Evolutionary conservation across 2,888 invertebrate genomes (phyloP), one percentile per base, ranked within the genome.

Genomic region (Spodoptera exigua): DNA sequence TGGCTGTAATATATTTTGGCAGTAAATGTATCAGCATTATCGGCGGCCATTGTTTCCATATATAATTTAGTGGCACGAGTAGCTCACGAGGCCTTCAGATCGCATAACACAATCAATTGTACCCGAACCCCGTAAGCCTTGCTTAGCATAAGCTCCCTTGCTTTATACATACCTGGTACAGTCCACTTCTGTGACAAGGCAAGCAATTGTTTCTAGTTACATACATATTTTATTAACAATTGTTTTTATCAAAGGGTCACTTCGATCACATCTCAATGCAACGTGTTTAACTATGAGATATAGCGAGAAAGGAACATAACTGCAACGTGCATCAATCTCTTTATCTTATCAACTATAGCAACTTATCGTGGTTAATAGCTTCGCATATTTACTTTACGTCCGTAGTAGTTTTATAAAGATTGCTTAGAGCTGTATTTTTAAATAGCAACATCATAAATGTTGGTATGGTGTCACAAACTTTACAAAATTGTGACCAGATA

Each of bases 11-110:
- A 69, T 61, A 58, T 60, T 76, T 69, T 63, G 61, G 53, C 66
- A 45, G 58, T 76, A 75, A 75, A 75, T 76, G 74, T 70, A 67
- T 75, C 75, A 70, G 48, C 65, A 59, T 65, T 62, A 74, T 67
- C 64, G 76, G 17, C 18, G 3, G 39, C 67, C 64, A 73, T 75
- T 75, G 74, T 76, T 75, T 73, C 73, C 56, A 61, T 60, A 58
- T 52, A 70, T 63, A 58, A 58, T 68, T 68, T 54, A 68, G 46
- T 46, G 57, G 21, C 41, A 57, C 65, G 41, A 46, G 49, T 57
- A 21, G 65, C 53, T 63, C 47, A 37, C 36, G 48, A 69, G 64
- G 55, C 69, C 69, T 69, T 69, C 69, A 71, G 52, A 54, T 54
- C 71, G 65, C 52, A 65, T 71, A 71, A 71, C 47, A 75, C 66